These are phyloP conservation scores for Pseudomyrmex gracilis DNA, from an alignment of 1,140 invertebrate species.

Conservation along the genomic window DNA sequence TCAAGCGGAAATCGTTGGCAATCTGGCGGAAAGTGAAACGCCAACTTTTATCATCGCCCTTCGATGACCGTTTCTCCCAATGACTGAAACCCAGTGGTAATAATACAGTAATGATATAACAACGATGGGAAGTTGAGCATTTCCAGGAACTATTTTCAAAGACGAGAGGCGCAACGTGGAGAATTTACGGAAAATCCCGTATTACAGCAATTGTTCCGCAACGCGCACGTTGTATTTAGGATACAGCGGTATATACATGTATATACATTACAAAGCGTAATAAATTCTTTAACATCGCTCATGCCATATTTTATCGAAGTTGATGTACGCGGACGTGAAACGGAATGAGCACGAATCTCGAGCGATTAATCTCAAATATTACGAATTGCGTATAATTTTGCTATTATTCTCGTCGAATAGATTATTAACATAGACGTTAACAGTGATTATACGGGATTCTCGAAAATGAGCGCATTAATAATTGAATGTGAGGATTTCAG, in stretches of 20 bases:
- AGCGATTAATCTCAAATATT: conserved; percentile 43
- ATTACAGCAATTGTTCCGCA: conserved; percentile 28
- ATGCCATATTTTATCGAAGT: not conserved
- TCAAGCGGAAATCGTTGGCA: conserved; percentile 20
- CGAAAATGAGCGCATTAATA: conserved; percentile 33
- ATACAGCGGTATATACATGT: not conserved
- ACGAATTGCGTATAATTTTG: conserved; percentile 30
- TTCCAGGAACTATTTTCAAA: conserved; percentile 5
- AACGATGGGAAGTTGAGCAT: not conserved
- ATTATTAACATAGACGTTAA: conserved; percentile 41
- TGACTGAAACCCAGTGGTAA: conserved; percentile 1
- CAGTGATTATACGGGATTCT: conserved; percentile 32
- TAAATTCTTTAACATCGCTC: not conserved
- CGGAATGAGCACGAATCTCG: conserved; percentile 33
- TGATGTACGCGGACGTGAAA: not conserved
- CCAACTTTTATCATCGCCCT: conserved; percentile 30
- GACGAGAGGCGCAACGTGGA: conserved; percentile 17
- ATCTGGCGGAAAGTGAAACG: conserved; percentile 24
- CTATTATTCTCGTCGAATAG: not conserved
- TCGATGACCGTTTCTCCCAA: conserved; percentile 13
- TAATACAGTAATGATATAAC: conserved; percentile 47
- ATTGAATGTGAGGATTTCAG: conserved; percentile 41
- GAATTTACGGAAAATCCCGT: conserved; percentile 32
- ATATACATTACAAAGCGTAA: not conserved
- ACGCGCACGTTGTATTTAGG: conserved; percentile 19